Evolutionary conservation across 2,113 vertebrate genomes (phyloP), one percentile per base, ranked within the genome.

Genomic region (Trichomycterus rosablanca): DNA sequence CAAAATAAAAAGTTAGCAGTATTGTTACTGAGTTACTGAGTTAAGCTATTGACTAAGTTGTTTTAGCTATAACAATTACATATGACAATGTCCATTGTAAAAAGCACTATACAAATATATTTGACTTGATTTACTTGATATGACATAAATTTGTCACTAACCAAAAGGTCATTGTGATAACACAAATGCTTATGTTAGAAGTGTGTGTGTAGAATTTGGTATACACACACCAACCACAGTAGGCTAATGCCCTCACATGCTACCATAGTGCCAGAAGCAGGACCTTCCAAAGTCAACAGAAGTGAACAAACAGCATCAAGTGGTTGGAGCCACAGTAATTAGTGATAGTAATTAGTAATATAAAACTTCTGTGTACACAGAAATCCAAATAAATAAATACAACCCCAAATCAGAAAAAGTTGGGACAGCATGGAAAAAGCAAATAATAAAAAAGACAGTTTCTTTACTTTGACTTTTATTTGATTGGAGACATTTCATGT

Each of bases 61-160:
- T n/a, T n/a, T n/a, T n/a, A n/a, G n/a, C n/a, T n/a, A n/a, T n/a
- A n/a, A n/a, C n/a, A n/a, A n/a, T n/a, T n/a, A n/a, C n/a, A n/a
- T n/a, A n/a, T n/a, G n/a, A n/a, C n/a, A n/a, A n/a, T n/a, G n/a
- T n/a, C n/a, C n/a, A n/a, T n/a, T n/a, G n/a, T n/a, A n/a, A n/a
- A n/a, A n/a, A n/a, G n/a, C n/a, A n/a, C n/a, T n/a, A n/a, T n/a
- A n/a, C n/a, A n/a, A n/a, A n/a, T n/a, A n/a, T n/a, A n/a, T n/a
- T n/a, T n/a, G n/a, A n/a, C n/a, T 59, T 63, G 16, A 72, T 37
- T 22, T 15, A 58, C 59, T 66, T 53, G 19, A n/a, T 59, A 49
- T 72, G 59, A 72, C 65, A 59, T 68, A 63, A 34, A 60, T 72
- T 64, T 63, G 59, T 63, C 54, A 68, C 48, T 72, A 28, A 63